phyloP scores from a whole-genome alignment of 2,888 invertebrate species.

The Hesperia comma region DNA sequence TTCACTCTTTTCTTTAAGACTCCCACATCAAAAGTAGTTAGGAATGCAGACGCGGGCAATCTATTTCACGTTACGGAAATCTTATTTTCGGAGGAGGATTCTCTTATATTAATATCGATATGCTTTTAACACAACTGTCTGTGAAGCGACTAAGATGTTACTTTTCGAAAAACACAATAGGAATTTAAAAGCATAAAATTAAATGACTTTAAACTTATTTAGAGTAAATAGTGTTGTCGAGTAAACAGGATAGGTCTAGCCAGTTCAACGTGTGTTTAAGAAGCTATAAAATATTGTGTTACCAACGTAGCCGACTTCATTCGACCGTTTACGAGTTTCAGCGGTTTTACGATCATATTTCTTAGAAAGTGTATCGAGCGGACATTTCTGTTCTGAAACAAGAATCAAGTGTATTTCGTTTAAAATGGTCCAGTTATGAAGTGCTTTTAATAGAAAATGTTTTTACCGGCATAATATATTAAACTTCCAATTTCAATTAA shows the following conservation, averaged over 20 bases:
- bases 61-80: too few relatives aligned
- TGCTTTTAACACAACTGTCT: too few relatives aligned
- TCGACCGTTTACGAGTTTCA: constrained; percentile 15
- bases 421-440: not conserved
- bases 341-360: constrained; percentile 25
- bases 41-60: too few relatives aligned
- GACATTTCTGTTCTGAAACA: constrained; percentile 17
- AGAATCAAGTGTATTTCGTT: constrained; percentile 7
- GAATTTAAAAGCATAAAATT: not conserved
- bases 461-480: too few relatives aligned
- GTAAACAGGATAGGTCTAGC: not conserved
- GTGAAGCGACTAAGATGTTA: too few relatives aligned
- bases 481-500: too few relatives aligned
- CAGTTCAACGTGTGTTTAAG: constrained; percentile 1
- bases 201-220: not conserved
- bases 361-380: constrained; percentile 17
- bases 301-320: not conserved
- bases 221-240: not conserved
- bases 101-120: too few relatives aligned
- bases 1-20: too few relatives aligned
- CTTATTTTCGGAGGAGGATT: too few relatives aligned
- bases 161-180: too few relatives aligned
- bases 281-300: constrained; percentile 1
- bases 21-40: too few relatives aligned
- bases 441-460: not conserved